These are phyloP conservation scores for Aspiorhynchus laticeps DNA, from an alignment of 2,113 vertebrate genomes.

Conservation along the genomic window DNA sequence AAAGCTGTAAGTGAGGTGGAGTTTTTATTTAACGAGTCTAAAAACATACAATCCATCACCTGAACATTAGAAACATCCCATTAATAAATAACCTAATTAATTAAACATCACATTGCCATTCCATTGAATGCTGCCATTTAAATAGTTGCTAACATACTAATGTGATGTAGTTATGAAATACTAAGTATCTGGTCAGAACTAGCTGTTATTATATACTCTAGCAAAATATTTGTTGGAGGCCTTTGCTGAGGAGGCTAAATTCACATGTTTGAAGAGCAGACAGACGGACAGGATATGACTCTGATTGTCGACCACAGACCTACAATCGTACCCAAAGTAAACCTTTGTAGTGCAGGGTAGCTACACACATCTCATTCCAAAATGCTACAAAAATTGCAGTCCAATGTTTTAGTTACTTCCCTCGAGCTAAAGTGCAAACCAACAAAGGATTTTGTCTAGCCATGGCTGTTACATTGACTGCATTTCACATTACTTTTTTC, in stretches of 20 bases:
- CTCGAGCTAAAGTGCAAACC: neutral
- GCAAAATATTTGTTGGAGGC: neutral
- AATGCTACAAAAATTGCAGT: constrained; percentile 31
- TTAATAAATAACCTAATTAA: neutral
- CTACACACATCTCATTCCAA: constrained; percentile 39
- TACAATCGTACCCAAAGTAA: constrained; percentile 27
- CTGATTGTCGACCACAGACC: constrained; percentile 56
- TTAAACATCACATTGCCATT: neutral
- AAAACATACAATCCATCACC: neutral
- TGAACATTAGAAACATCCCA: neutral
- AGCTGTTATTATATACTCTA: neutral
- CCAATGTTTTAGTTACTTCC: neutral
- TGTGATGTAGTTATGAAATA: neutral
- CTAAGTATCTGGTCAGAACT: neutral
- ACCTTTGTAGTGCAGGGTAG: constrained; percentile 33
- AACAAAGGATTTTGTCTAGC: neutral
- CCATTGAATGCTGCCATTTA: neutral
- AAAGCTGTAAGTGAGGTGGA: neutral
- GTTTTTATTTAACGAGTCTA: neutral
- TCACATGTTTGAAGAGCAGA: constrained; percentile 15
- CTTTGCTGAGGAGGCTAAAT: constrained; percentile 19
- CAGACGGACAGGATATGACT: constrained; percentile 62
- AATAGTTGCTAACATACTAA: neutral
- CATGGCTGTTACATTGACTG: neutral
- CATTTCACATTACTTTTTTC: neutral